Evolutionary conservation across 2,797 vertebrate species (phyloP), one percentile per base, ranked within the genome.

Genomic region (Sebastes iracundus): DNA sequence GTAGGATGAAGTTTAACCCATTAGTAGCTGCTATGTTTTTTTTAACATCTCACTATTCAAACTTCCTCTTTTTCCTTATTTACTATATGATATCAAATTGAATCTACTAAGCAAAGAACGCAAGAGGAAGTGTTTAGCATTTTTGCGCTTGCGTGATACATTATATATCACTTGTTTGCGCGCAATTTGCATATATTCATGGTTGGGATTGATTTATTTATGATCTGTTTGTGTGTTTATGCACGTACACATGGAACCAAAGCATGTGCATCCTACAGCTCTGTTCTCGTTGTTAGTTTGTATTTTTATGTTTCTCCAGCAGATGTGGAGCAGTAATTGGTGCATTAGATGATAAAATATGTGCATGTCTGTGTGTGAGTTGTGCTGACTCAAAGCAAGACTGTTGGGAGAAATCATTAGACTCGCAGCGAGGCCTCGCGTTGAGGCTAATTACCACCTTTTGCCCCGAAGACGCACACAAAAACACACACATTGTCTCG

Each of bases 381-480:
- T 77, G 60, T 2, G 12, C 82, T 88, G 81, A 82, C 75, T 88
- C 77, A 69, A 80, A 72, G 66, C 55, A 49, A 71, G 75, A 73
- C 87, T 87, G 79, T 83, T 53, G 75, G 85, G 90, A 87, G 81
- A 88, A 88, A 70, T 86, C 88, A 89, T 93, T 93, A 90, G 75
- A 66, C 84, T 91, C 58, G 5, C 87, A 69, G 61, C 67, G 75
- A 90, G 77, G 69, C 70, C 77, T 77, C 73, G 4, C 69, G 69
- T 62, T 66, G 80, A 87, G 67, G 85, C 81, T 92, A 92, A 91
- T 92, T 92, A 90, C 83, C 89, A 86, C 83, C 85, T 81, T 78
- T 83, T 87, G 76, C 84, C 89, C 87, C 14, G 49, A 86, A 83
- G 88, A 86, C 76, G 55, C 77, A 67, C 76, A 71, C 87, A 74